Base-by-base conservation (phyloP, 2,888 invertebrate species). In the Andrena hattorfiana region DNA sequence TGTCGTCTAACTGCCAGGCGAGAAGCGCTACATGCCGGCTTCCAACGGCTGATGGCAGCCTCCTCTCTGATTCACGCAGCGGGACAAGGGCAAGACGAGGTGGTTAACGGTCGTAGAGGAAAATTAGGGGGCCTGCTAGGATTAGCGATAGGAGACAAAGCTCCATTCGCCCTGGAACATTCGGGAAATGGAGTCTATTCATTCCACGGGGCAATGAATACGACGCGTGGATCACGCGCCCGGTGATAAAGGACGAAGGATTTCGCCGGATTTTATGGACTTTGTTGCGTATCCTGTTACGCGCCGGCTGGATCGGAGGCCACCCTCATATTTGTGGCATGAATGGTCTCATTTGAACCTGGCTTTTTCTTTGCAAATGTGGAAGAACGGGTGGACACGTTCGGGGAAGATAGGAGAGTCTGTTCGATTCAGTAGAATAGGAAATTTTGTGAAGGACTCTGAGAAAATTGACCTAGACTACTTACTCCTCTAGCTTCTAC, bases 71-170 rank as follows among this genome's bases (percentile, higher is more conserved):
- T 70, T 82, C 82, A 32, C 68, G 56, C 48, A 48, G 28, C 2
- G 35, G 51, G 67, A 49, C 70, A 60, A 42, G 70, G 48, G 64
- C 51, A 56, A 60, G 76, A 77, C 68, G 84, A 85, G 87, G 64
- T 76, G 77, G 76, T 81, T 84, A 85, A 83, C 85, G 86, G 83
- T 81, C 80, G 75, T 79, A 70, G 64, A 81, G 81, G 86, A 83
- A 83, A 87, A 87, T 87, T 87, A 86, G 87, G 81, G 81, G 69
- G 73, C 70, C 49, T 13, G 69, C 60, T 74, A 72, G 85, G 87
- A 85, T 87, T 86, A 85, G 79, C 68, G 85, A 87, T 83, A 83
- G 70, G 70, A 84, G 79, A 85, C 75, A 78, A 81, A 77, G 75
- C 78, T 85, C 42, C n/a, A 56, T 78, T 71, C 42, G 23, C 10